Base-by-base conservation (phyloP, 2,888 invertebrate genomes). In the Mellilla xanthometata region DNA sequence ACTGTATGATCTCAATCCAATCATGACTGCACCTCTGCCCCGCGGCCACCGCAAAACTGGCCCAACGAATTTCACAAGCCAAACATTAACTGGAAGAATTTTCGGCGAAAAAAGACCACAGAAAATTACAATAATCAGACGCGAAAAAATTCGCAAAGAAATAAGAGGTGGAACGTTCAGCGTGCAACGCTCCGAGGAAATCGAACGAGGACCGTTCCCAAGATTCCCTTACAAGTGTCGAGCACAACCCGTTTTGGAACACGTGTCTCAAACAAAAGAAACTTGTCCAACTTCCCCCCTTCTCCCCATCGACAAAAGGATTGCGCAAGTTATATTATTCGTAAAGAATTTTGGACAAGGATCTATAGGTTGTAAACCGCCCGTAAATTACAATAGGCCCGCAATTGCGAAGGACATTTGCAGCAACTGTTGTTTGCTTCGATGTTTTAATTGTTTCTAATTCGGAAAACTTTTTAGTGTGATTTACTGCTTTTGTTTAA, bases 231-330 rank as follows among this genome's bases (percentile, higher is more conserved):
- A 78, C 82, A 83, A 86, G 83, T 85, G 84, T 84, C 81, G 77
- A 63, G 70, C 72, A 64, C 81, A 88, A 89, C 85, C 87, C 87
- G 86, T 87, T 88, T 77, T 68, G 83, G 76, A 80, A 86, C 88
- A 88, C 87, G 85, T 89, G 88, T 82, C 72, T 73, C 79, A 81
- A 85, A 88, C 86, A 88, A 88, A 88, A 88, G 85, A 82, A 86
- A 80, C 76, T 79, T 77, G 69, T 60, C 70, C 73, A 74, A 74
- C 65, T 74, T 65, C 60, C 74, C 75, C 72, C 68, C 65, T 56
- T 65, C 56, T 51, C 70, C 63, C 62, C 64, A 56, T 73, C 81
- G 81, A 79, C 83, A 81, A 88, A 86, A 89, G 89, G 88, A 87
- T 88, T 88, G 86, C 79, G 76, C 81, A 84, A 87, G 82, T 87